Evolutionary conservation across 2,888 invertebrate genomes (phyloP).

Genomic region (Drosophila ezoana): DNA sequence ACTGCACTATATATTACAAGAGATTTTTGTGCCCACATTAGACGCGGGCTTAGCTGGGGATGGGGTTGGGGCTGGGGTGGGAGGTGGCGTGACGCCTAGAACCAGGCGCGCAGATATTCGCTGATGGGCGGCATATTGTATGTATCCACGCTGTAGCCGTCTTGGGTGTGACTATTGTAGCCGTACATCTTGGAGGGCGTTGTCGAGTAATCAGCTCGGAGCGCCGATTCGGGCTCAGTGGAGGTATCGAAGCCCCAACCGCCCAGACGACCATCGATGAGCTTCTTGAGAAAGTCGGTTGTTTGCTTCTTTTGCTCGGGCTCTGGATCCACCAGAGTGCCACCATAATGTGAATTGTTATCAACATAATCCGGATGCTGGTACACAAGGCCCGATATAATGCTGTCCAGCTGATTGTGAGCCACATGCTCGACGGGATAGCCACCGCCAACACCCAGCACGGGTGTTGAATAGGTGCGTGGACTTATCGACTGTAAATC

Average conservation of each 20-base stretch:
- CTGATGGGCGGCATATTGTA: constrained; percentile 63
- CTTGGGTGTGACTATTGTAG: constrained; percentile 62
- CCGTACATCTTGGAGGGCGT: constrained; percentile 63
- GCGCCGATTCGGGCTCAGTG: constrained; percentile 54
- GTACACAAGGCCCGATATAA: constrained; percentile 79
- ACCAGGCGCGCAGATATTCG: constrained; percentile 68
- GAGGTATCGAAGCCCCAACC: constrained; percentile 67
- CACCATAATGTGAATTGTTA: constrained; percentile 60
- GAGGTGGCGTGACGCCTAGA: constrained; percentile 26
- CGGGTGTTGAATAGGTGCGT: constrained; percentile 23
- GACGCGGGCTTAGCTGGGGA: neutral
- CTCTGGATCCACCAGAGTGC: constrained; percentile 74
- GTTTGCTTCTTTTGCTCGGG: constrained; percentile 73
- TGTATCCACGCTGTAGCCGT: constrained; percentile 67
- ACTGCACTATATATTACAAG: constrained; percentile 19
- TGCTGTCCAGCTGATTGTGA: constrained; percentile 75
- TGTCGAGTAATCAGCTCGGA: constrained; percentile 52
- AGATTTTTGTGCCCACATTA: neutral
- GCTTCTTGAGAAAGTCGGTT: constrained; percentile 73
- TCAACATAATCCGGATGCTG: constrained; percentile 80
- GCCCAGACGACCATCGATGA: constrained; percentile 73
- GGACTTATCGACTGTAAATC: constrained; percentile 52
- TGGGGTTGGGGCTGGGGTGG: no score
- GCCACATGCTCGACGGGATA: constrained; percentile 67
- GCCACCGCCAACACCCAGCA: constrained; percentile 36